Conservation (phyloP, 2,888 invertebrate genomes). For the Odontocerum albicorne region DNA sequence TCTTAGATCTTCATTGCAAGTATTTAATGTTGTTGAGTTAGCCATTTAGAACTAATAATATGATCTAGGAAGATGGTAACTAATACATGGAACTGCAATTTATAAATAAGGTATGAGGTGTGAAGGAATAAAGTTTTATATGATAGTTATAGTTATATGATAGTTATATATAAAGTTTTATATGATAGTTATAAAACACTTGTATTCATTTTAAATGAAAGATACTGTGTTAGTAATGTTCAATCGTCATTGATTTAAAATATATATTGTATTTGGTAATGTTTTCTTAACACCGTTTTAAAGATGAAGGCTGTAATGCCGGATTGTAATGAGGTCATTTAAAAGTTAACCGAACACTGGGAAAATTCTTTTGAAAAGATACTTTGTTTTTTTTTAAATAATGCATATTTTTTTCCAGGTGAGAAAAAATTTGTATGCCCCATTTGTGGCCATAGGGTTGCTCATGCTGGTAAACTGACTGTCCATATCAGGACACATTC, state of each 20-base stretch:
- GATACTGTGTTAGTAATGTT: slow-evolving; percentile 1
- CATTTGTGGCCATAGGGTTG: slow-evolving; percentile 31
- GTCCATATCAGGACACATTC: slow-evolving; percentile 56
- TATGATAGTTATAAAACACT: no score
- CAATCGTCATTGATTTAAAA: slow-evolving; percentile 5
- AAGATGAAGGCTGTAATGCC: no score
- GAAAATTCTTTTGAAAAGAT: no score
- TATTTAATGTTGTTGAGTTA: no score
- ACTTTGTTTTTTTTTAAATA: not conserved
- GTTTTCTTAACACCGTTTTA: no score
- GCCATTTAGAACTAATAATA: no score
- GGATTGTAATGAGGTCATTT: no score
- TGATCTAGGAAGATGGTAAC: not conserved
- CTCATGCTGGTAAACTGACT: slow-evolving; percentile 46
- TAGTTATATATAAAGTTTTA: not conserved
- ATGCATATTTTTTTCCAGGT: slow-evolving; percentile 14
- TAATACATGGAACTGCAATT: not conserved
- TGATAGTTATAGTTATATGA: not conserved
- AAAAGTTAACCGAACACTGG: no score
- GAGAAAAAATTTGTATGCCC: slow-evolving; percentile 34
- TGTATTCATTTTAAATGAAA: no score
- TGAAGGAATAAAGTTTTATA: not conserved
- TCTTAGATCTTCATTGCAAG: no score
- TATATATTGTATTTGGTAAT: not conserved
- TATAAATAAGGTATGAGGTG: not conserved